A percentile compares a stretch with the other conserved stretches of the same genome.
phyloP scores from a whole-genome alignment of 1,140 invertebrate genomes.

The Lordiphosa collinella region DNA sequence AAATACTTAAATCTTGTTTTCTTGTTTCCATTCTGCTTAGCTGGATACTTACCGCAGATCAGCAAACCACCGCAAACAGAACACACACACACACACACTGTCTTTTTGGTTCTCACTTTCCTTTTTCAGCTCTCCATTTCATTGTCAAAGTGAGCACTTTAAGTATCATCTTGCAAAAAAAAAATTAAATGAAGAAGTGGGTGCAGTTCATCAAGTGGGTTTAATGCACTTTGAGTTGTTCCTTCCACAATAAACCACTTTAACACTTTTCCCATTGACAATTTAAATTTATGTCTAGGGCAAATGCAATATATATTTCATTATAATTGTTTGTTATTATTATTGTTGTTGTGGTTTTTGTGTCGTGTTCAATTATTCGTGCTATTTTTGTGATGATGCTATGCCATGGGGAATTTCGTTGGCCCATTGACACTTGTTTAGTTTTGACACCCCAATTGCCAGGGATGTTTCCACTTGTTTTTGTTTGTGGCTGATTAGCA shows the following conservation, averaged over 20 bases:
- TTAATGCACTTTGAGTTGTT: conserved; percentile 34
- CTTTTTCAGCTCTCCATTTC: conserved; percentile 33
- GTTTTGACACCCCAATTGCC: conserved; percentile 58
- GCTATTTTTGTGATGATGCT: not conserved
- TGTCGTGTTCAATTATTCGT: conserved; percentile 40
- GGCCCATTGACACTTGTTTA: conserved; percentile 72
- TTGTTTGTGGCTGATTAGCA: too few relatives aligned
- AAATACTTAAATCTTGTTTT: conserved; percentile 47
- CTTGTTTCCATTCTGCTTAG: conserved; percentile 42
- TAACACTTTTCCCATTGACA: conserved; percentile 31
- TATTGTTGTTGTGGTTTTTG: conserved; percentile 10
- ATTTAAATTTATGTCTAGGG: conserved; percentile 73
- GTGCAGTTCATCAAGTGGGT: conserved; percentile 38
- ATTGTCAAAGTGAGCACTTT: conserved; percentile 26
- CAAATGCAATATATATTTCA: conserved; percentile 49
- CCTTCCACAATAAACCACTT: not conserved
- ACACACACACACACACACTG: not conserved
- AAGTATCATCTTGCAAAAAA: conserved; percentile 3
- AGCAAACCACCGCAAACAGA: not conserved
- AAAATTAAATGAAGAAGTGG: conserved; percentile 16
- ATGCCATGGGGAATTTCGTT: conserved; percentile 4
- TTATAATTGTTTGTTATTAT: conserved; percentile 41
- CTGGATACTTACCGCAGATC: conserved; percentile 26
- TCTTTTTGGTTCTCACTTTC: conserved; percentile 38
- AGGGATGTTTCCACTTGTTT: conserved; percentile 10